A percentile compares a stretch with the other conserved stretches of the same genome.
phyloP scores from a whole-genome alignment of 2,888 invertebrate species.

The Abrostola triplasia region DNA sequence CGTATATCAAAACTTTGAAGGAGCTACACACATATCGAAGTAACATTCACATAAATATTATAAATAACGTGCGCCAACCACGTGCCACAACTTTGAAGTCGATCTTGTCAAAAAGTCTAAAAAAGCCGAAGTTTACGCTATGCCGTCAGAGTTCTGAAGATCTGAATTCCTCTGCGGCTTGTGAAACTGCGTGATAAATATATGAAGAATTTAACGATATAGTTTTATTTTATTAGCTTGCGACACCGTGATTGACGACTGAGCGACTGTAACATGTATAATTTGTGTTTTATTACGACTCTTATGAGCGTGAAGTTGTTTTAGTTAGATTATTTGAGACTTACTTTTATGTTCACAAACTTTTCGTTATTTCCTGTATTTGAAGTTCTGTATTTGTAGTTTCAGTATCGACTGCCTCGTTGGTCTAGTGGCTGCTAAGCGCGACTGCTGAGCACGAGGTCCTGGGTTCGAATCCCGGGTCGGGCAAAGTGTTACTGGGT shows the following conservation, averaged over 20 bases:
- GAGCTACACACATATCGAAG: slow-evolving; percentile 25
- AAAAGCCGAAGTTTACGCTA: slow-evolving; percentile 71
- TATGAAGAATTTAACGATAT: slow-evolving; percentile 41
- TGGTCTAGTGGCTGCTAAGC: too few relatives aligned
- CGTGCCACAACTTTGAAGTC: slow-evolving; percentile 54
- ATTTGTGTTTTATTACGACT: slow-evolving; percentile 35
- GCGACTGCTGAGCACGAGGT: too few relatives aligned
- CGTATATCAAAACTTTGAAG: slow-evolving; percentile 36
- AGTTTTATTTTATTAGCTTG: slow-evolving; percentile 44
- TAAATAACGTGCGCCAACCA: slow-evolving; percentile 25
- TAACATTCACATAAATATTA: slow-evolving; percentile 43
- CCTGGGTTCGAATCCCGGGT: too few relatives aligned
- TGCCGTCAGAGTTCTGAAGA: slow-evolving; percentile 71
- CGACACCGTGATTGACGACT: slow-evolving; percentile 37
- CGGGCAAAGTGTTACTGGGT: too few relatives aligned
- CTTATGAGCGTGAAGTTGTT: not conserved
- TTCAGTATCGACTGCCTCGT: too few relatives aligned
- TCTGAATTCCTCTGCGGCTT: slow-evolving; percentile 54
- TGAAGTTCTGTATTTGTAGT: too few relatives aligned
- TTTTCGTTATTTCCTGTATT: not conserved
- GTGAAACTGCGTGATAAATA: slow-evolving; percentile 51
- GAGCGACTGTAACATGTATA: slow-evolving; percentile 33
- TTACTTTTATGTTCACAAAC: not conserved
- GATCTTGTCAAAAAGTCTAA: slow-evolving; percentile 73
- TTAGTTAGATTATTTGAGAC: not conserved